Evolutionary conservation across 23 tunicate species (phyloP).

Genomic region (Phallusia fumigata): DNA sequence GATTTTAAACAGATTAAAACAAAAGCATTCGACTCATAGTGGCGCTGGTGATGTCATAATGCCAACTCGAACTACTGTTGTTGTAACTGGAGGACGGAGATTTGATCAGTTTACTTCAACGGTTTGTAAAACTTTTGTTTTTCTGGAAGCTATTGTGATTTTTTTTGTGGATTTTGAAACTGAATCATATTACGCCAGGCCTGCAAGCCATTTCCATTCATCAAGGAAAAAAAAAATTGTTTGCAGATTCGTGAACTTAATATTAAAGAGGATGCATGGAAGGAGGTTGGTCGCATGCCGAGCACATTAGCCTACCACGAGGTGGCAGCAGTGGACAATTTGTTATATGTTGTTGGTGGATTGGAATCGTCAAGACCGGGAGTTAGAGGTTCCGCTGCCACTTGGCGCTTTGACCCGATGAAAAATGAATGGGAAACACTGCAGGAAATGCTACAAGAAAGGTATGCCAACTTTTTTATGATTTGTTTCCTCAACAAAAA

Average conservation of each 20-base stretch:
- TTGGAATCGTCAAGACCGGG: slow-evolving; percentile 47
- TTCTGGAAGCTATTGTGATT: no score
- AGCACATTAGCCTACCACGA: slow-evolving; percentile 46
- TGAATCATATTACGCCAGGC: no score
- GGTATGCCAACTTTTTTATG: slow-evolving; percentile 7
- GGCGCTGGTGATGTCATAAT: slow-evolving; percentile 37
- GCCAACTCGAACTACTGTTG: slow-evolving; percentile 18
- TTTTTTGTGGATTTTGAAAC: no score
- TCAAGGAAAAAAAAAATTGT: no score
- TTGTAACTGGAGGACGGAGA: slow-evolving; percentile 53
- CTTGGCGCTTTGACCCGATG: slow-evolving; percentile 51
- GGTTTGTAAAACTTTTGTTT: no score
- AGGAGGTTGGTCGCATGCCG: slow-evolving; percentile 55
- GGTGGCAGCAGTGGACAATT: slow-evolving; percentile 39
- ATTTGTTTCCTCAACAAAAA: no score
- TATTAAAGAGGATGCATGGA: slow-evolving; percentile 32
- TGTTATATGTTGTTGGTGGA: slow-evolving; percentile 57
- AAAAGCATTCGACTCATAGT: not conserved
- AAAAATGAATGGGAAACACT: slow-evolving; percentile 50
- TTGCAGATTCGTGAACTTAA: slow-evolving; percentile 38
- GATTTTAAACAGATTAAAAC: slow-evolving; percentile 42
- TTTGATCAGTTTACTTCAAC: slow-evolving; percentile 58
- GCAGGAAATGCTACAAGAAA: slow-evolving; percentile 57
- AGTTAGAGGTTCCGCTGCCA: slow-evolving; percentile 19
- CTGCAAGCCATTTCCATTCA: no score